A percentile compares a stretch with the other conserved stretches of the same genome.
Evolutionary conservation across 2,888 invertebrate species (phyloP).

Genomic region (Aelia acuminata): DNA sequence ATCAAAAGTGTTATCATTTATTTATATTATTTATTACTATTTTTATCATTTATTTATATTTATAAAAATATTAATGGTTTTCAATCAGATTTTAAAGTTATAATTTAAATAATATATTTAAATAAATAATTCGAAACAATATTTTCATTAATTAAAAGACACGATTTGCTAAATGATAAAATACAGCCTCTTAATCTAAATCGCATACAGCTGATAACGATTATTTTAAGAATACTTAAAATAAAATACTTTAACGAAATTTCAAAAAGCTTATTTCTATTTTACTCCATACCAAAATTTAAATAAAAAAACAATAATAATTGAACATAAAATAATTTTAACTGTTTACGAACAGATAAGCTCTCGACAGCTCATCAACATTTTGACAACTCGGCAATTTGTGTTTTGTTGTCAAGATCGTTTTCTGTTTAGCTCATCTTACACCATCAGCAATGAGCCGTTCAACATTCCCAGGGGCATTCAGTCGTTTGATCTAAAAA

Average conservation of each 20-base stretch:
- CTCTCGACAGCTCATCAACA: slow-evolving; percentile 1
- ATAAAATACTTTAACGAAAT: neutral
- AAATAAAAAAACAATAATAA: neutral
- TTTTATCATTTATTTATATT: no score
- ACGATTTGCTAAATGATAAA: no score
- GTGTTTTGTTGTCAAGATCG: neutral
- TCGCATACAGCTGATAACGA: no score
- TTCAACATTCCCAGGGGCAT: neutral
- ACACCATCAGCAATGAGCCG: slow-evolving; percentile 23
- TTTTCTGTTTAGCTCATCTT: slow-evolving; percentile 17
- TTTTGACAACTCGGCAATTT: neutral
- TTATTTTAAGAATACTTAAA: no score
- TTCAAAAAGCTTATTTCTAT: neutral
- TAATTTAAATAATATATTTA: no score
- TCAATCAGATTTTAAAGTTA: no score
- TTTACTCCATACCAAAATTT: neutral
- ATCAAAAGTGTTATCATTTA: no score
- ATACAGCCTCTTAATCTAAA: no score
- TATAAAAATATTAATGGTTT: no score
- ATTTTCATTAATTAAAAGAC: no score
- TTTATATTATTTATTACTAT: no score
- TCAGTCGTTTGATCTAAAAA: neutral
- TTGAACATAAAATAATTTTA: neutral
- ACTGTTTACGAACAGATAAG: neutral
- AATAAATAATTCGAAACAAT: no score